phyloP scores from a whole-genome alignment of 2,113 vertebrate genomes.

The Ammodramus savannarum region DNA sequence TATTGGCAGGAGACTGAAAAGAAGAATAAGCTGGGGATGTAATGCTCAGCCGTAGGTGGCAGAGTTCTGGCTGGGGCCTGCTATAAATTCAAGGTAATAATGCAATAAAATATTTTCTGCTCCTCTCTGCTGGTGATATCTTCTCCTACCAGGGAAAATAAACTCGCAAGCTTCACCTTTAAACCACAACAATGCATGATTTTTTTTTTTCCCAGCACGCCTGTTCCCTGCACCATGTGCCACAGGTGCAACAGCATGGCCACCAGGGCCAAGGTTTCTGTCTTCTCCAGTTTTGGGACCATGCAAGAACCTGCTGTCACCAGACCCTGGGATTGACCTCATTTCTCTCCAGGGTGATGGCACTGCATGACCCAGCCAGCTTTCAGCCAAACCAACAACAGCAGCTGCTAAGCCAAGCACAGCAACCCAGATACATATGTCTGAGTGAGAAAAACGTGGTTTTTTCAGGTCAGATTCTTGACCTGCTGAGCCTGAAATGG shows the following conservation, averaged over 20 bases:
- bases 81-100: not conserved
- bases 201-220: too few relatives aligned
- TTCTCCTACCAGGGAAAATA: not conserved
- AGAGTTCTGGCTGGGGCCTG: not conserved
- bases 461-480: not conserved
- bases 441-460: not conserved
- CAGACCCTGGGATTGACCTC: not conserved
- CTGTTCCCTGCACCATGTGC: fast-evolving
- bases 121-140: not conserved
- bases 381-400: not conserved
- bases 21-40: not conserved
- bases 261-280: not conserved
- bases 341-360: not conserved
- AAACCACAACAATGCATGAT: fast-evolving
- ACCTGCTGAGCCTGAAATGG: not conserved
- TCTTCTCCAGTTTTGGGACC: not conserved
- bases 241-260: fast-evolving
- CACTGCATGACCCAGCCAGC: fast-evolving
- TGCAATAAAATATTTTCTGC: not conserved
- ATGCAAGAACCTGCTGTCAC: not conserved
- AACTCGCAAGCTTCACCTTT: not conserved
- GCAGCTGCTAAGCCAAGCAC: not conserved
- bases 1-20: not conserved
- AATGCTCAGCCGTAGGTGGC: not conserved
- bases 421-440: not conserved